Base-by-base conservation (phyloP, 2,797 vertebrate genomes). In the Chaunax sp. region DNA sequence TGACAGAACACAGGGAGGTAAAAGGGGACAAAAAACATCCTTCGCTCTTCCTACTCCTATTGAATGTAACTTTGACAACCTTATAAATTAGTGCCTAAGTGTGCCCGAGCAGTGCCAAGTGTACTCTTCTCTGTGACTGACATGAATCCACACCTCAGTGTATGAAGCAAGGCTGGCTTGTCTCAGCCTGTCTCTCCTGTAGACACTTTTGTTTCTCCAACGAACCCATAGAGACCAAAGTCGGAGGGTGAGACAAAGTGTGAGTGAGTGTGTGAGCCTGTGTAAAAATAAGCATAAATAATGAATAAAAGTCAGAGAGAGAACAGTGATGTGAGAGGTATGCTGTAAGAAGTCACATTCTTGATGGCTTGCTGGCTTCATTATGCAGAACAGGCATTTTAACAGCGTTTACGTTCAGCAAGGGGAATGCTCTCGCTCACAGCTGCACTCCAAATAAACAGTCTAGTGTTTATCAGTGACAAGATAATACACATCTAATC, bases 381-480 rank as follows among this genome's bases (percentile, higher is more conserved):
- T 89, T 87, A 75, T 64, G 87, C 76, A 72, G 81, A 74, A 74
- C 71, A 64, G 59, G 66, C 76, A 63, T 87, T 72, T 86, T 64
- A 58, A 72, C 69, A 74, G 72, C 87, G 89, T 93, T 92, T 91
- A 92, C 87, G 83, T 83, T 78, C 56, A 82, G 70, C 19, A 40
- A 57, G 72, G 80, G 82, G 81, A 78, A 80, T 47, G 77, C 56
- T 66, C 73, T 83, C 37, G 49, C 64, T 67, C 72, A 66, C 89
- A 91, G 89, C 90, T 89, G 87, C 64, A 49, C 63, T 81, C 77
- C 71, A 90, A 88, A 90, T 89, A 92, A 92, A 93, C 88, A 90
- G 28, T 50, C 40, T 35, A 65, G 78, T 54, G 82, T 80, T 80
- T 85, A 80, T 85, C 87, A 71, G 71, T 63, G 80, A 85, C 78